Evolutionary conservation across 2,113 vertebrate genomes (phyloP), one percentile per base, ranked within the genome.

Genomic region (Eira barbara): DNA sequence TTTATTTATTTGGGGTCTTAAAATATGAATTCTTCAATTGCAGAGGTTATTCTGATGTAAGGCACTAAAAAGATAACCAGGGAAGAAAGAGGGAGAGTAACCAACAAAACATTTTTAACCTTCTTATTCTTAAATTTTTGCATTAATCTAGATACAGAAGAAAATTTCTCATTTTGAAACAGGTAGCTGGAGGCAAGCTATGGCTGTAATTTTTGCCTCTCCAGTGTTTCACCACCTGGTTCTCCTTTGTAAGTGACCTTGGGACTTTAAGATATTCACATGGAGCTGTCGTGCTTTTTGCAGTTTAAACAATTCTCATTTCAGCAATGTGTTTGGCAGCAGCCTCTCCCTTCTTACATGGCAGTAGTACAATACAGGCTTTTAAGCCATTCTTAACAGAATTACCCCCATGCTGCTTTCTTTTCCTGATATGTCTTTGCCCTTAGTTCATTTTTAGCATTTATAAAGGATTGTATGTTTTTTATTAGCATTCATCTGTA

Each of bases 241-340:
- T 85, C 55, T 96, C 65, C 95, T 39, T 2, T 18, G 57, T 34
- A 65, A 97, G 79, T 97, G 98, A 78, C 94, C 87, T 98, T 97
- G 98, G 85, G 91, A 81, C 20, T 96, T 92, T 63, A 49, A 89
- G 85, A 1, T 92, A 91, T 80, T 94, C 74, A 34, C 86, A 49
- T 84, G 83, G 96, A 92, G 55, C 93, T 82, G 34, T 83, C 55
- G 81, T 94, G 91, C 57, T 11, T 71, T 98, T 91, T 97, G 47
- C 21, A 69, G 31, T 81, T 97, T 97, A 97, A 97, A 97, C 89
- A 95, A 82, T 97, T 98, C 97, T 97, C 97, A 78, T 97, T 93
- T 87, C 76, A 97, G 74, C 84, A 59, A 45, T 47, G 25, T 86
- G 89, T 0, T 7, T 95, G 91, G 93, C 93, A 97, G 91, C 86